Evolutionary conservation across 2,113 vertebrate species (phyloP).

Genomic region (Phoenicopterus ruber): DNA sequence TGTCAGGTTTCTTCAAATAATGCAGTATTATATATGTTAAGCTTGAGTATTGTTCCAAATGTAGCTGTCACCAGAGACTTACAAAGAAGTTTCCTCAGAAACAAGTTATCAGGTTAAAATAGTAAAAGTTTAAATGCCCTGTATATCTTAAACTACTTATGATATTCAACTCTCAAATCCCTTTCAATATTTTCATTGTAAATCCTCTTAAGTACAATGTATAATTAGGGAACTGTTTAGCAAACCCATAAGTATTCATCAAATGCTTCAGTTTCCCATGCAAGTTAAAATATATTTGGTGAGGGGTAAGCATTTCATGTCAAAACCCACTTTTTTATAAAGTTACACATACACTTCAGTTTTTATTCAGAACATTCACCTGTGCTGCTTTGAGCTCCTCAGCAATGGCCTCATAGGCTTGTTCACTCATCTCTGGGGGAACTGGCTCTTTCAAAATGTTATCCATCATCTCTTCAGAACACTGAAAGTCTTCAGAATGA

Average conservation of each 20-base stretch:
- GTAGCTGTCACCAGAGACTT: not conserved
- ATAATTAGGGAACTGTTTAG: not conserved
- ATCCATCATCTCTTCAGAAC: slow-evolving; percentile 22
- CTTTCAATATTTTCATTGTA: not conserved
- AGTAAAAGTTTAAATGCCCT: not conserved
- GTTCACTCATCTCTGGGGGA: slow-evolving; percentile 85
- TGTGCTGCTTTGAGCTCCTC: slow-evolving; percentile 86
- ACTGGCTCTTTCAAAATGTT: slow-evolving; percentile 82
- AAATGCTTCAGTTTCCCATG: not conserved
- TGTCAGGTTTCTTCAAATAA: not conserved
- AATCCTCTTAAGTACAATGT: not conserved
- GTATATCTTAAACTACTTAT: not conserved
- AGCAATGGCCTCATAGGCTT: slow-evolving; percentile 85
- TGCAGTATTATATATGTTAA: not conserved
- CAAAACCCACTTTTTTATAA: not conserved
- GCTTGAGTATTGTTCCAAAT: not conserved
- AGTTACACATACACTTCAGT: not conserved
- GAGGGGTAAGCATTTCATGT: not conserved
- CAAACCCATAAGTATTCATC: not conserved
- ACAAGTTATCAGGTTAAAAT: not conserved
- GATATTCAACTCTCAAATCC: not conserved
- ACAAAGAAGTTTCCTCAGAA: not conserved
- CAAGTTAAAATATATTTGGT: not conserved
- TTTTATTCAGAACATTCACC: slow-evolving; percentile 69
- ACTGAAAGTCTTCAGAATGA: slow-evolving; percentile 30